phyloP scores from a whole-genome alignment of 2,113 vertebrate species.

The Amphiprion percula region DNA sequence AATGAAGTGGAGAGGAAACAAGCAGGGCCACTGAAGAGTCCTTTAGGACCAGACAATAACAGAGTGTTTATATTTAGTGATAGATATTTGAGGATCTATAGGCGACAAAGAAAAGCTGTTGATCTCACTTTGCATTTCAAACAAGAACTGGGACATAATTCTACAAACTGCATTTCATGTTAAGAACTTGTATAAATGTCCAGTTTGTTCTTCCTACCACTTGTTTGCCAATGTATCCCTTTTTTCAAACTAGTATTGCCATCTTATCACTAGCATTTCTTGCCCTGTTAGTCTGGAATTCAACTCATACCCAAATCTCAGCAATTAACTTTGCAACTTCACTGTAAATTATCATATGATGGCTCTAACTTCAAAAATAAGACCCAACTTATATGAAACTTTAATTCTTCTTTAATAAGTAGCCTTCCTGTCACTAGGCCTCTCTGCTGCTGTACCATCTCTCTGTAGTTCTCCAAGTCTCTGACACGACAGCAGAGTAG shows the following conservation, averaged over 20 bases:
- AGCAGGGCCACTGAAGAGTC: conserved; percentile 4
- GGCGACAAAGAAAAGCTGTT: neutral
- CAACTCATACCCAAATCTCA: neutral
- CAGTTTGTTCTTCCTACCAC: neutral
- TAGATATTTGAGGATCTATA: neutral
- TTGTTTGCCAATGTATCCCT: neutral
- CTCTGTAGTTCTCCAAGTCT: conserved; percentile 41
- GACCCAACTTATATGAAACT: conserved; percentile 10
- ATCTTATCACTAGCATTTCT: neutral
- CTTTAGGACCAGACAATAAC: neutral
- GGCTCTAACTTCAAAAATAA: conserved; percentile 19
- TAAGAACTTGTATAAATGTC: neutral
- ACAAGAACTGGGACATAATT: neutral
- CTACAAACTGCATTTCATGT: neutral
- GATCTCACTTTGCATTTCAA: neutral
- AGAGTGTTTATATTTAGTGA: conserved; percentile 11
- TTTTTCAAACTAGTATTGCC: neutral
- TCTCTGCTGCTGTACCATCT: conserved; percentile 25
- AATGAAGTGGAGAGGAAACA: conserved; percentile 46
- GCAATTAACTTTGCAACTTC: neutral
- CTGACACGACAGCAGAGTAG: conserved; percentile 23
- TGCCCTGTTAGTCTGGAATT: neutral
- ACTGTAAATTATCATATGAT: neutral
- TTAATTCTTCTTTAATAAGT: conserved; percentile 32
- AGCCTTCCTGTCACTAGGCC: neutral